Conservation (phyloP, 2,888 invertebrate genomes). For the Chrysodeixis includens region DNA sequence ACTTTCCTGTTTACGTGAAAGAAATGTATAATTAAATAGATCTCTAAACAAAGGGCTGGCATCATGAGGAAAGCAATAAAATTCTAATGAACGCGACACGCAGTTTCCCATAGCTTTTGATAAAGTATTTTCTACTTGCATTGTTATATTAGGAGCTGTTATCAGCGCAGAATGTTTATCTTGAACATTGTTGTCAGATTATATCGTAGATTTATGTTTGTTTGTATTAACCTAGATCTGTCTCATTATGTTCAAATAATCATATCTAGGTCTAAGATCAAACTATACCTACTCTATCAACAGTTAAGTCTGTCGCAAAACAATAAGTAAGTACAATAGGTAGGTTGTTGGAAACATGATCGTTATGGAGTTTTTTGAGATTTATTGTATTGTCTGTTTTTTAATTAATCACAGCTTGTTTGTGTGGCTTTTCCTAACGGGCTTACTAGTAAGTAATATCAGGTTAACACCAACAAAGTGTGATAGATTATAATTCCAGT, state of each 20-base stretch:
- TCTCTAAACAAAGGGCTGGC: slow-evolving; percentile 39
- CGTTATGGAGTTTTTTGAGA: too few relatives aligned
- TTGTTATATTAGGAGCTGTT: slow-evolving; percentile 20
- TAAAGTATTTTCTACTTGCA: slow-evolving; percentile 11
- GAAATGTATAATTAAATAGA: slow-evolving; percentile 33
- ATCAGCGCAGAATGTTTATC: slow-evolving; percentile 25
- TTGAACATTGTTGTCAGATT: slow-evolving; percentile 18
- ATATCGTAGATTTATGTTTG: slow-evolving; percentile 11
- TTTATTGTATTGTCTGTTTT: too few relatives aligned
- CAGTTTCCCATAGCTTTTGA: slow-evolving; percentile 66
- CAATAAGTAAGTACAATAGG: too few relatives aligned
- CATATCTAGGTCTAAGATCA: neutral
- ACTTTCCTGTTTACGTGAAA: slow-evolving; percentile 37
- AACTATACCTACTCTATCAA: neutral
- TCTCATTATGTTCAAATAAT: slow-evolving; percentile 3
- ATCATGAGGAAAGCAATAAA: slow-evolving; percentile 53
- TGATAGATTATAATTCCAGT: slow-evolving; percentile 45
- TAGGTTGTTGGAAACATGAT: too few relatives aligned
- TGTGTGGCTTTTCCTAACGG: neutral
- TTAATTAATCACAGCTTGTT: too few relatives aligned
- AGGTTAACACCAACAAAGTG: slow-evolving; percentile 3
- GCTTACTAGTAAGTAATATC: neutral
- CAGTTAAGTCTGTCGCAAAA: too few relatives aligned
- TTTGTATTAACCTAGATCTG: slow-evolving; percentile 33
- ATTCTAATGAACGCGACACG: slow-evolving; percentile 61